Base-by-base conservation (phyloP, 2,888 invertebrate species). In the Pachydiplax longipennis region DNA sequence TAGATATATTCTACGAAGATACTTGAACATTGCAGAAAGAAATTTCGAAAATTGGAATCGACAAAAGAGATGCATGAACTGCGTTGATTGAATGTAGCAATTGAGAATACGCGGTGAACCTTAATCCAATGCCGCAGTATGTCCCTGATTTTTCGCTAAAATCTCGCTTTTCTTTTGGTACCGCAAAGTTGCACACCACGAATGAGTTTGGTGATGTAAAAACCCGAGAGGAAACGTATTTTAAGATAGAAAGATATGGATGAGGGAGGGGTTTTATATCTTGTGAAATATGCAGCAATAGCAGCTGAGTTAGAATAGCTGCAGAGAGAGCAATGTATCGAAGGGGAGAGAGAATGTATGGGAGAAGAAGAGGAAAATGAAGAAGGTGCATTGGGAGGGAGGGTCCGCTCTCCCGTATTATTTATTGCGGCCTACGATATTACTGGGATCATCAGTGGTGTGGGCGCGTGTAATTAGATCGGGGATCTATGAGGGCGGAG, bases 401-500 rank as follows among this genome's bases (percentile, higher is more conserved):
- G 65, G 73, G 73, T 31, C 73, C 10, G 65, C 65, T 65, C 65
- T 35, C 83, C 58, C 87, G 58, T 87, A 87, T 87, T 87, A 87
- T 87, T 87, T 87, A 87, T 87, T 87, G 61, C 87, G 10, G 87
- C 58, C 87, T 22, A 37, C 61, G 87, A 87, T 87, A 87, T 87
- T 87, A 87, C 87, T 87, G 87, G 87, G 87, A 87, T 87, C 87
- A 87, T 61, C 61, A 87, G 35, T n/a, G 87, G 37, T 35, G 87
- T 18, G 58, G 58, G 37, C 61, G 61, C 87, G 61, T 61, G 87
- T 87, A 87, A 87, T 87, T 87, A 87, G 87, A 87, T 87, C 61
- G 87, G 87, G 87, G 87, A 87, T 87, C 61, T 87, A 87, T 87
- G 87, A 61, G 37, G 61, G 61, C 13, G 37, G 61, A 35, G 81